Conservation (phyloP, 2,888 invertebrate species). For the Ectobius pallidus region DNA sequence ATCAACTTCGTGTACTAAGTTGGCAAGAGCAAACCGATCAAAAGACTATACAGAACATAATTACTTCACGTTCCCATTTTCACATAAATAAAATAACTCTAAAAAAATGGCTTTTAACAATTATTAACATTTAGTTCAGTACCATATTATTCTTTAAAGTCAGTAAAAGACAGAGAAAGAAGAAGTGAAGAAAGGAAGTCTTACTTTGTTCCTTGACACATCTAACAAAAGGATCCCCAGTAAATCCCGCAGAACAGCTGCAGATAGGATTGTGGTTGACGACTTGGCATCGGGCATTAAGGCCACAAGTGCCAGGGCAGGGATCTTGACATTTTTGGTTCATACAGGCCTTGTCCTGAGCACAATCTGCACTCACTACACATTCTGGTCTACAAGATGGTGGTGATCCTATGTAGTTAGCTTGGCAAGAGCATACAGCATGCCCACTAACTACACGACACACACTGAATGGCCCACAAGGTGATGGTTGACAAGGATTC, state of each 20-base stretch:
- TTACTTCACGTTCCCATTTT: too few species aligned
- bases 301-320: constrained; percentile 55
- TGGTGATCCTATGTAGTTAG: constrained; percentile 77
- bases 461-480: constrained; percentile 78
- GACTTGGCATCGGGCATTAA: constrained; percentile 55
- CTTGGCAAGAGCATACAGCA: constrained; percentile 54
- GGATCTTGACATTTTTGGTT: constrained; percentile 69
- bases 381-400: constrained; percentile 82
- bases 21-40: too few species aligned
- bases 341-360: constrained; percentile 65
- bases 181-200: constrained; percentile 48
- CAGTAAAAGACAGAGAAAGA: too few species aligned
- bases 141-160: too few species aligned
- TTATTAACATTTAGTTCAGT: too few species aligned
- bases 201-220: constrained; percentile 71
- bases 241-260: constrained; percentile 64
- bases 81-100: too few species aligned
- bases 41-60: too few species aligned
- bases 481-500: constrained; percentile 72
- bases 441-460: constrained; percentile 67
- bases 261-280: constrained; percentile 58
- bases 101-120: too few species aligned
- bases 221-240: constrained; percentile 68
- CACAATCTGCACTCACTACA: constrained; percentile 76
- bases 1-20: too few species aligned